Conservation (phyloP, 2,888 invertebrate genomes). For the Heterodera filipjevi region DNA sequence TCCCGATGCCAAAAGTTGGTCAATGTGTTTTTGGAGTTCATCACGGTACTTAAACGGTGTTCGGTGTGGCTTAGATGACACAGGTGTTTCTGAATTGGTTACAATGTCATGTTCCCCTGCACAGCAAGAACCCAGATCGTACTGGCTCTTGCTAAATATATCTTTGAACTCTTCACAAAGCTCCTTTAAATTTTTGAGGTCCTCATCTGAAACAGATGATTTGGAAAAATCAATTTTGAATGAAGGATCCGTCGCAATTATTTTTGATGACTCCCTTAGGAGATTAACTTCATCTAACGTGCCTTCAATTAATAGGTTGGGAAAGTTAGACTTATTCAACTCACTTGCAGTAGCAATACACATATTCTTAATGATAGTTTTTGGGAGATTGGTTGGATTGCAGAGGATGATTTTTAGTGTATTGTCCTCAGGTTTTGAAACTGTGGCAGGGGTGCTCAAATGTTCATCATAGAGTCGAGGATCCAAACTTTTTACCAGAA, state of each 20-base stretch:
- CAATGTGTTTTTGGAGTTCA: constrained; percentile 46
- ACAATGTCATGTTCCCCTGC: constrained; percentile 41
- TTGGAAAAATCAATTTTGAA: background rate
- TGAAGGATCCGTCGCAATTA: background rate
- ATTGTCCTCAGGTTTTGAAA: background rate
- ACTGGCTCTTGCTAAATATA: constrained; percentile 36
- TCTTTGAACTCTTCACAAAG: constrained; percentile 33
- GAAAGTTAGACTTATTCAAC: background rate
- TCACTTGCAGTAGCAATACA: background rate
- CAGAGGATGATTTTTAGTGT: background rate
- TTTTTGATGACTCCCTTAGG: background rate
- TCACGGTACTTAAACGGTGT: constrained; percentile 42
- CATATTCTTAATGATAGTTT: background rate
- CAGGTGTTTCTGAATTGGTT: constrained; percentile 42
- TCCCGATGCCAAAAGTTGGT: constrained; percentile 39
- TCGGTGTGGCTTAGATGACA: constrained; percentile 34
- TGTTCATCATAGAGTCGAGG: background rate
- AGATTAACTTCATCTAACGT: background rate
- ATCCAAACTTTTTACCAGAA: background rate
- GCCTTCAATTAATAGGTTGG: background rate
- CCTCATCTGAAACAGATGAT: background rate
- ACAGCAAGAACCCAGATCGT: constrained; percentile 44
- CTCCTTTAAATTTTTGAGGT: constrained; percentile 22
- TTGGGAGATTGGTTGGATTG: background rate
- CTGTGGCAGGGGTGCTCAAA: background rate